Evolutionary conservation across 2,113 vertebrate genomes (phyloP).

Genomic region (Spheniscus mendiculus): DNA sequence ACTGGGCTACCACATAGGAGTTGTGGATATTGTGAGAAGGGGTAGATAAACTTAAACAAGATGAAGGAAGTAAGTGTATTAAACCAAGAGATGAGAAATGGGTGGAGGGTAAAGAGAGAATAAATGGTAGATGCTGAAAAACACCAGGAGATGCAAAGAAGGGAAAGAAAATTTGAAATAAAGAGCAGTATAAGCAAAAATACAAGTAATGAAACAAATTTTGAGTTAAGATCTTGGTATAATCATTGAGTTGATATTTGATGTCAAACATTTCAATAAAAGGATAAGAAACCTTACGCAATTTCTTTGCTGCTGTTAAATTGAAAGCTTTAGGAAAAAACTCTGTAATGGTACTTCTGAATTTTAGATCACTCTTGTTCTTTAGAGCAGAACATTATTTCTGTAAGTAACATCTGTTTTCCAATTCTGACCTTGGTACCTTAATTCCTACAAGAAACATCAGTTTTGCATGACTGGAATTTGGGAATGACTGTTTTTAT

Average conservation of each 20-base stretch:
- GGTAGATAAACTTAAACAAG: not conserved
- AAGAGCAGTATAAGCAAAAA: not conserved
- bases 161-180: not conserved
- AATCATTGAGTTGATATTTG: not conserved
- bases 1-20: not conserved
- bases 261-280: not conserved
- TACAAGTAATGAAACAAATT: not conserved
- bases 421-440: constrained; percentile 3
- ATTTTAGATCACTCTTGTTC: not conserved
- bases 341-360: not conserved
- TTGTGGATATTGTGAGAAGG: not conserved
- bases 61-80: not conserved
- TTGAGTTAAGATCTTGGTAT: not conserved
- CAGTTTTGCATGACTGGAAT: not conserved
- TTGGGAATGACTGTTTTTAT: not conserved
- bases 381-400: not conserved
- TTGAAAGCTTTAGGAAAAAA: not conserved
- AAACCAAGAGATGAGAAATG: not conserved
- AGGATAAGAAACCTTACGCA: not conserved
- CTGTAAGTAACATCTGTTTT: not conserved
- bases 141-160: not conserved
- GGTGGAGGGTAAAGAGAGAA: not conserved
- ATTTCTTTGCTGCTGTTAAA: not conserved
- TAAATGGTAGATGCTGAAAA: not conserved
- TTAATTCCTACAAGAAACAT: not conserved